Percentiles rank a stretch among this genome's conserved stretches.
These are phyloP conservation scores for Spinus olivaceus DNA, from an alignment of 2,797 vertebrate genomes.

Conservation along the genomic window DNA sequence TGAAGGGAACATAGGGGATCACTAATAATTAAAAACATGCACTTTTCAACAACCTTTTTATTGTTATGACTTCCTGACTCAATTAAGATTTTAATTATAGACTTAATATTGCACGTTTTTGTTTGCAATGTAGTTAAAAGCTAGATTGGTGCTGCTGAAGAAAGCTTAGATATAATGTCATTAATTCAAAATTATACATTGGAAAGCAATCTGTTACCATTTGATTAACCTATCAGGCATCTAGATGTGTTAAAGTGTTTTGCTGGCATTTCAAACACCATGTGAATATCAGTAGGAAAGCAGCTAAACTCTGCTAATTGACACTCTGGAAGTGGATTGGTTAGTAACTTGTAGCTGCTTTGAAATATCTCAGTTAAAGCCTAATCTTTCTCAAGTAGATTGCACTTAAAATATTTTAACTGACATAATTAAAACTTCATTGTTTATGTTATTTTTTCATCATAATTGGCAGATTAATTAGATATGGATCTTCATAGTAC, in stretches of 20 bases:
- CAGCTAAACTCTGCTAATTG: slow-evolving; percentile 33
- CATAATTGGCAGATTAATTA: neutral
- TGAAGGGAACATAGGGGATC: neutral
- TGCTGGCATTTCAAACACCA: neutral
- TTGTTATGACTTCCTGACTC: neutral
- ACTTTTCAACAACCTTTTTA: neutral
- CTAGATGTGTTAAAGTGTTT: neutral
- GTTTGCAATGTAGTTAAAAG: slow-evolving; percentile 21
- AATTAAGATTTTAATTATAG: slow-evolving; percentile 12
- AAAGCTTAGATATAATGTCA: neutral
- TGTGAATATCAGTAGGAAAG: slow-evolving; percentile 1
- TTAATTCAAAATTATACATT: slow-evolving; percentile 23
- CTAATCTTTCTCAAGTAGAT: neutral
- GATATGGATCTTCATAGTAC: neutral
- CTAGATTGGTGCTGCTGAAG: neutral
- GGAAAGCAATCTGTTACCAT: slow-evolving; percentile 13
- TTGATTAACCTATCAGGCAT: slow-evolving; percentile 9
- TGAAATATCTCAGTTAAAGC: neutral
- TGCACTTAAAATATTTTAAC: slow-evolving; percentile 21
- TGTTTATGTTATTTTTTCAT: neutral
- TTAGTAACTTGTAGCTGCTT: neutral
- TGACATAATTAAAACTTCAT: slow-evolving; percentile 13
- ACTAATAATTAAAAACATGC: neutral
- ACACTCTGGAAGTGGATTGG: neutral
- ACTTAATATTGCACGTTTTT: neutral